These are phyloP conservation scores for Athene noctua DNA, from an alignment of 2,113 vertebrate species.

Conservation along the genomic window DNA sequence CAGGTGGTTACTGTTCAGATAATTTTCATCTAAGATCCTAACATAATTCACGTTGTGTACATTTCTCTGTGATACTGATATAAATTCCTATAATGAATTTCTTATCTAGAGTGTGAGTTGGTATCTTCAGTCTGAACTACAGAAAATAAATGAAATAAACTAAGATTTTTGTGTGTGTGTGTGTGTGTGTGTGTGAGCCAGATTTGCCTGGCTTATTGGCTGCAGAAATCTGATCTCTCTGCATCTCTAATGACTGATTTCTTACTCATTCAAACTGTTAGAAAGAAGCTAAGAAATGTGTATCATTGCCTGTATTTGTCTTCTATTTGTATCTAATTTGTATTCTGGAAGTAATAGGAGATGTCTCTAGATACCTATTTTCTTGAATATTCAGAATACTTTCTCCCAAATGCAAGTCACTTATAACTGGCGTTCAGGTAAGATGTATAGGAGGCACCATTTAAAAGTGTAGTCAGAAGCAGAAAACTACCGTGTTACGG, in stretches of 20 bases:
- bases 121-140: background rate
- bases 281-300: background rate
- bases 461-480: background rate
- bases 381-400: background rate
- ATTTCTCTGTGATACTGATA: background rate
- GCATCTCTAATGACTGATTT: background rate
- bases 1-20: background rate
- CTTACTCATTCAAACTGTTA: background rate
- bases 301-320: background rate
- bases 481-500: background rate
- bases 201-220: background rate
- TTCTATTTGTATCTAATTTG: background rate
- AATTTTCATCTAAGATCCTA: too few relatives aligned
- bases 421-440: background rate
- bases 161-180: background rate
- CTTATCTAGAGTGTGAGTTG: background rate
- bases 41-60: accelerated
- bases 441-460: background rate
- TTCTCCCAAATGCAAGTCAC: background rate
- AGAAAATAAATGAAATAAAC: background rate
- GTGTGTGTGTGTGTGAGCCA: background rate
- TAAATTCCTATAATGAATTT: background rate
- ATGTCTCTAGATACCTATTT: background rate
- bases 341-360: background rate
- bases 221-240: background rate